Base-by-base conservation (phyloP, 1,140 invertebrate species). In the Drosophila repletoides region DNA sequence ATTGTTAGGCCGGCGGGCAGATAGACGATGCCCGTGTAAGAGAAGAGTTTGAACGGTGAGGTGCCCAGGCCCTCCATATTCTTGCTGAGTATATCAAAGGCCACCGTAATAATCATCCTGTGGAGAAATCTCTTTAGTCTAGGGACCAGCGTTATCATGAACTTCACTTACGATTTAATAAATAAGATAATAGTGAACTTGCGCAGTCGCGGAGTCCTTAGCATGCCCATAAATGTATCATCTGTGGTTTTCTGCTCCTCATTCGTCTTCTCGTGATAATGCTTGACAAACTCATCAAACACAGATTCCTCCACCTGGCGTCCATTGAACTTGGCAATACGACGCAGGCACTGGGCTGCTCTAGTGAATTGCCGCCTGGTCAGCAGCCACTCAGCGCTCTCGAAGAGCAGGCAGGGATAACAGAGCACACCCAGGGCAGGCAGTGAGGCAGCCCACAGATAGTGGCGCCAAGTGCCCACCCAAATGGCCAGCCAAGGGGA, bases 301-400 rank as follows among this genome's bases (percentile, higher is more conserved):
- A 90, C 90, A 1, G 77, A 76, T 1, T 91, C 88, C 0, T 91
- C 84, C 10, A 94, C 83, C 4, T 76, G 58, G 12, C 89, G 89
- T 2, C 90, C 83, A 74, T 94, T 94, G 15, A 92, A 90, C 60
- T 90, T 89, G 4, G 93, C 93, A 26, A 94, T 92, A 40, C 79
- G 89, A 17, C 81, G 71, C 14, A 94, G 91, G 56, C 92, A 92
- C 4, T 88, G 51, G 1, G 92, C 90, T 0, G 93, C 93, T 51
- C 92, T 81, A 6, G 92, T 91, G 2, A 90, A 90, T 10, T 91
- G 76, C 0, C 92, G 91, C 67, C 92, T 91, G 33, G 92, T 93
- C 5, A 94, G 79, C 7, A 94, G 79, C 93, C 93, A 94, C 61
- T 93, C 91, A 0, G 92, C 93, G 55, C 93, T 93, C 80, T 94